Conservation (phyloP, 2,888 invertebrate species). For the Coleophora flavipennella region DNA sequence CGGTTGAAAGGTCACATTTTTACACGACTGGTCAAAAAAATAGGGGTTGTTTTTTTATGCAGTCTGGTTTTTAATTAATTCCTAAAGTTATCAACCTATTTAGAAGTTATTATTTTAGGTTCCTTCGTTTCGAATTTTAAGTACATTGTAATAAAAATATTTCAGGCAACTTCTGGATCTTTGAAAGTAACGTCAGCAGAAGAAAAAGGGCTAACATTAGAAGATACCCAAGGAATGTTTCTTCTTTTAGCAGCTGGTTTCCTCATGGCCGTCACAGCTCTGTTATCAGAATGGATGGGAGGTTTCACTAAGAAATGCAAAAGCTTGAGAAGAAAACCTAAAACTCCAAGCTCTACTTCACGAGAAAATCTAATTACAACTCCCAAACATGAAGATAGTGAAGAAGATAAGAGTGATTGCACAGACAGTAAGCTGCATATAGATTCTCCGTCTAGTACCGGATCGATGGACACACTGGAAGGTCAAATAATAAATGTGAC, state of each 20-base stretch:
- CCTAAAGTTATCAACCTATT: neutral
- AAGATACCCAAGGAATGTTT: slow-evolving; percentile 89
- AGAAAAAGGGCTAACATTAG: slow-evolving; percentile 82
- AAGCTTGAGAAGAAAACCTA: slow-evolving; percentile 24
- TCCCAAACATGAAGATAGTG: slow-evolving; percentile 18
- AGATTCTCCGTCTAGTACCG: slow-evolving; percentile 29
- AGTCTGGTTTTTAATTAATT: too few relatives aligned
- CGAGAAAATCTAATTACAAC: slow-evolving; percentile 30
- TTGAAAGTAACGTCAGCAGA: slow-evolving; percentile 65
- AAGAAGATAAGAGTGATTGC: slow-evolving; percentile 20
- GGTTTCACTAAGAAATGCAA: slow-evolving; percentile 76
- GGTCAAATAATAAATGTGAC: slow-evolving; percentile 48
- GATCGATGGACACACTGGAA: slow-evolving; percentile 42
- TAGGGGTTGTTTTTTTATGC: too few relatives aligned
- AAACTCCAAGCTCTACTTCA: slow-evolving; percentile 21
- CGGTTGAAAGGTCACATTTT: too few relatives aligned
- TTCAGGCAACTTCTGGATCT: slow-evolving; percentile 29
- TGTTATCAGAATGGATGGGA: slow-evolving; percentile 80
- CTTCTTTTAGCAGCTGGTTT: slow-evolving; percentile 80
- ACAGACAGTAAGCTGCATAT: slow-evolving; percentile 28
- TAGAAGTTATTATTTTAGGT: slow-evolving; percentile 2
- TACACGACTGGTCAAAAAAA: too few relatives aligned
- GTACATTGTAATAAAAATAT: too few relatives aligned
- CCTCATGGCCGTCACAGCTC: slow-evolving; percentile 72
- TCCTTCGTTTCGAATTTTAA: too few relatives aligned